Conservation (phyloP, 1,140 invertebrate species). For the Arctopsyche grandis region DNA sequence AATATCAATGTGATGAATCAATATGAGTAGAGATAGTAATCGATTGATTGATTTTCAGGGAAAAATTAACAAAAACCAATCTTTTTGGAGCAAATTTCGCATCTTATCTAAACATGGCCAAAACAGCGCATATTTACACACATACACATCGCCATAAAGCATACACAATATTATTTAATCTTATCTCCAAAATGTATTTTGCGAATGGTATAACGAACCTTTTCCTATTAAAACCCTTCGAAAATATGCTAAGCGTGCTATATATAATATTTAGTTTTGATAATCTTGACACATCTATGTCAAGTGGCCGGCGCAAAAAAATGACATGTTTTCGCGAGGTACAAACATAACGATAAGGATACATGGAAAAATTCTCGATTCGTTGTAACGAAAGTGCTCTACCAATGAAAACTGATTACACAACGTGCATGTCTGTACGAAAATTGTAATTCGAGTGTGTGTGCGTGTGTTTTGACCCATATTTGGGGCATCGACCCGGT, state of each 20-base stretch:
- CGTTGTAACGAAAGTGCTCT: not conserved
- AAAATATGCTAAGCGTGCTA: not conserved
- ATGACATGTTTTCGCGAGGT: too few species aligned
- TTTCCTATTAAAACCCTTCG: not conserved
- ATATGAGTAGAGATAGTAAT: too few species aligned
- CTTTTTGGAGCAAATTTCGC: not conserved
- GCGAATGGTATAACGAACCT: not conserved
- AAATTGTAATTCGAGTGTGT: constrained; percentile 1
- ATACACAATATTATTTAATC: not conserved
- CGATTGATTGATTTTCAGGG: too few species aligned
- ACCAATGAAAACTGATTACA: constrained; percentile 27
- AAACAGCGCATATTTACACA: not conserved
- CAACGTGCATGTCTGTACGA: not conserved
- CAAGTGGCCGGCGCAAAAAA: not conserved
- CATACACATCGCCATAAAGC: not conserved
- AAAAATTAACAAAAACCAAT: too few species aligned
- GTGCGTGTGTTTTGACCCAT: constrained; percentile 44
- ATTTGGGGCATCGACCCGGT: constrained; percentile 45
- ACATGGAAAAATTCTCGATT: not conserved
- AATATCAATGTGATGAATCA: too few species aligned
- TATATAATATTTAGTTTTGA: not conserved
- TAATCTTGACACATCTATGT: not conserved
- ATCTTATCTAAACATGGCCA: not conserved
- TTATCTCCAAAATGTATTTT: not conserved
- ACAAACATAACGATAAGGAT: not conserved